These are phyloP conservation scores for Sebastes variabilis DNA, from an alignment of 2,797 vertebrate genomes.

Conservation along the genomic window DNA sequence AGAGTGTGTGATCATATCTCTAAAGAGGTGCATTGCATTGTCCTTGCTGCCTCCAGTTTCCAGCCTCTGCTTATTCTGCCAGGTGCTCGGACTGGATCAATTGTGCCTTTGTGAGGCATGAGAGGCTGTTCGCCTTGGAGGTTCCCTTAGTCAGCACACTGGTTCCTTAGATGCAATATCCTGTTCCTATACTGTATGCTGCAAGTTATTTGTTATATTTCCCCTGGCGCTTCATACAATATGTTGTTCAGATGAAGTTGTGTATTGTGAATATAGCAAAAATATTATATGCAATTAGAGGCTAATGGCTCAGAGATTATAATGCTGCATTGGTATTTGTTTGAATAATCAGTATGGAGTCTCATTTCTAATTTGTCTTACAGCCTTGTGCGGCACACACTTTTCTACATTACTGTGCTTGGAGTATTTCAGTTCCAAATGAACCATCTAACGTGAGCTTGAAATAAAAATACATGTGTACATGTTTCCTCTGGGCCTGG, in stretches of 20 bases:
- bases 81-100: conserved; percentile 58
- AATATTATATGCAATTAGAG: conserved; percentile 23
- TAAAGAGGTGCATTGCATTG: conserved; percentile 5
- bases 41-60: conserved; percentile 35
- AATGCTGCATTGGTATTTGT: conserved; percentile 8
- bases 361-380: conserved; percentile 3
- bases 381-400: not conserved
- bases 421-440: conserved; percentile 22
- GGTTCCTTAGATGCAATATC: conserved; percentile 73
- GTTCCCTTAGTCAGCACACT: conserved; percentile 76
- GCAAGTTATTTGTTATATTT: conserved; percentile 78
- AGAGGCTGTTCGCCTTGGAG: conserved; percentile 54
- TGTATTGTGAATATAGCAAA: conserved; percentile 38
- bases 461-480: not conserved
- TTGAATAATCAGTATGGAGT: conserved; percentile 17
- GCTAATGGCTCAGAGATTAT: conserved; percentile 1
- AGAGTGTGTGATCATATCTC: conserved; percentile 4
- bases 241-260: conserved; percentile 54
- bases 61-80: conserved; percentile 43
- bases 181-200: conserved; percentile 61
- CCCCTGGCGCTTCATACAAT: conserved; percentile 60
- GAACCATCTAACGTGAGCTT: conserved; percentile 16
- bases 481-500: not conserved
- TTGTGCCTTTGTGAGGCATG: conserved; percentile 58
- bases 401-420: conserved; percentile 1